These are phyloP conservation scores for Melanotaenia pygmaea DNA, from an alignment of 2,797 vertebrate genomes.

Conservation along the genomic window DNA sequence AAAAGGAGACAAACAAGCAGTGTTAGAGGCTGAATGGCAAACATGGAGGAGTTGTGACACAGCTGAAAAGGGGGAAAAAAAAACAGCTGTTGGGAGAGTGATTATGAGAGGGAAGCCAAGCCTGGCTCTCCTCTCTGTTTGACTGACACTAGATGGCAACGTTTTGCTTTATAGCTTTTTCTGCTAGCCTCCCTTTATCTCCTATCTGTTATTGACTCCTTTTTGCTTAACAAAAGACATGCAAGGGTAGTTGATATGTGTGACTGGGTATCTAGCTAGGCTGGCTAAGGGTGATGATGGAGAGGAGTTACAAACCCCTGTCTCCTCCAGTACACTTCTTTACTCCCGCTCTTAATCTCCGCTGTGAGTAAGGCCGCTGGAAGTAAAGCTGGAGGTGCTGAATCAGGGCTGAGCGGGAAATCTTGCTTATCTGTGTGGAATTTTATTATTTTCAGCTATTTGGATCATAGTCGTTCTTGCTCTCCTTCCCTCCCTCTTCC, in stretches of 20 bases:
- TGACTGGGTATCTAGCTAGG: slow-evolving; percentile 47
- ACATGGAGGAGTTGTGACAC: slow-evolving; percentile 64
- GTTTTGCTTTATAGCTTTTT: slow-evolving; percentile 69
- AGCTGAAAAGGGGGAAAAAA: slow-evolving; percentile 38
- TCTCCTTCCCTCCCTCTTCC: slow-evolving; percentile 67
- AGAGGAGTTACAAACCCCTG: slow-evolving; percentile 23
- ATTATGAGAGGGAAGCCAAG: slow-evolving; percentile 46
- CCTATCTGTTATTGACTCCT: slow-evolving; percentile 69
- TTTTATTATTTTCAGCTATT: slow-evolving; percentile 79
- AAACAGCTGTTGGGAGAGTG: slow-evolving; percentile 51
- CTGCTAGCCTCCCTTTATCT: slow-evolving; percentile 29
- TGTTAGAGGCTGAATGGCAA: slow-evolving; percentile 52
- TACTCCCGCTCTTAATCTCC: slow-evolving; percentile 23
- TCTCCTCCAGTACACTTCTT: slow-evolving; percentile 8
- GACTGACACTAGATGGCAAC: slow-evolving; percentile 83
- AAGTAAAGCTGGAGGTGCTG: slow-evolving; percentile 58
- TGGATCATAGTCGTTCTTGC: slow-evolving; percentile 61
- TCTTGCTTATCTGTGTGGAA: slow-evolving; percentile 79
- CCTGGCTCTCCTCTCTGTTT: slow-evolving; percentile 46
- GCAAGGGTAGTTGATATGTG: slow-evolving; percentile 46
- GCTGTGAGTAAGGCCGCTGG: slow-evolving; percentile 43
- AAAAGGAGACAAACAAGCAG: slow-evolving; percentile 40
- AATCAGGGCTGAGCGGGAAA: slow-evolving; percentile 70
- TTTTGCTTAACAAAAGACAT: slow-evolving; percentile 73
- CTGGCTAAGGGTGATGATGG: slow-evolving; percentile 21